Evolutionary conservation across 2,797 vertebrate genomes (phyloP).

Genomic region (Gadopsis bispinosus): DNA sequence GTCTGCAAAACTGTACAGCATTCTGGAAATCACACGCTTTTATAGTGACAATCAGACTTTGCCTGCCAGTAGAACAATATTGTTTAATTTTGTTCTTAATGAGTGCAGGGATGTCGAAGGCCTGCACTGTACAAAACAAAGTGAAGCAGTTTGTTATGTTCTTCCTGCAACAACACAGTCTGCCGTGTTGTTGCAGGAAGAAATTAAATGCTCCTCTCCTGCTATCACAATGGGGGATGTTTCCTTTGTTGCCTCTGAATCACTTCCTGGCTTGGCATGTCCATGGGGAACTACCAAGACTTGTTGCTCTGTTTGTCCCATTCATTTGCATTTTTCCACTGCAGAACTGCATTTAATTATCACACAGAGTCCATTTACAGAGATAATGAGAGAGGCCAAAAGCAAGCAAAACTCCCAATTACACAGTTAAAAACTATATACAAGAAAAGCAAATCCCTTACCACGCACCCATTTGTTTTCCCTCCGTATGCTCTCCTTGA

Average conservation of each 20-base stretch:
- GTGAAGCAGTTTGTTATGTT: constrained; percentile 47
- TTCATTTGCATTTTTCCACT: constrained; percentile 70
- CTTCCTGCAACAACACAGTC: constrained; percentile 33
- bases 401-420: constrained; percentile 51
- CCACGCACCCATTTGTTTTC: constrained; percentile 25
- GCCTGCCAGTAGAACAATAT: neutral
- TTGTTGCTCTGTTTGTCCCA: constrained; percentile 64
- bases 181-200: neutral
- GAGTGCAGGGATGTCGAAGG: constrained; percentile 13
- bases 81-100: constrained; percentile 33
- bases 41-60: neutral
- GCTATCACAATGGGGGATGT: constrained; percentile 30
- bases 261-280: constrained; percentile 43
- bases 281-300: constrained; percentile 50
- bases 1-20: neutral
- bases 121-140: constrained; percentile 34
- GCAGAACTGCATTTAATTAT: constrained; percentile 71
- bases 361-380: constrained; percentile 65
- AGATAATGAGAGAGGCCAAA: constrained; percentile 61
- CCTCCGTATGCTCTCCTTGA: constrained; percentile 41
- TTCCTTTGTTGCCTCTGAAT: constrained; percentile 63
- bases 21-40: constrained; percentile 11
- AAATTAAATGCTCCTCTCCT: constrained; percentile 15
- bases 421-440: constrained; percentile 47
- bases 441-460: constrained; percentile 31